phyloP scores from a whole-genome alignment of 2,888 invertebrate species.

The Brenthis ino region DNA sequence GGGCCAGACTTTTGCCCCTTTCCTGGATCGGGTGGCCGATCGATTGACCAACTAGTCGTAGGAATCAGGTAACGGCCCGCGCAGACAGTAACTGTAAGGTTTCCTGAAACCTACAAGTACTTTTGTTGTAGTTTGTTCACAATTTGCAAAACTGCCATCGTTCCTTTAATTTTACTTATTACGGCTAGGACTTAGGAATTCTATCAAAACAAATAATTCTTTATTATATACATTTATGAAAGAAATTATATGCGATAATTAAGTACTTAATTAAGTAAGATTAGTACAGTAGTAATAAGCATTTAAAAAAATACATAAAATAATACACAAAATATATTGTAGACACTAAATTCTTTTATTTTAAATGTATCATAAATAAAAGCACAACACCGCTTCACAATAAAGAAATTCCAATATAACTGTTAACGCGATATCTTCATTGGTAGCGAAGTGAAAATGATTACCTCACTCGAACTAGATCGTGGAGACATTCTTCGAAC shows the following conservation, averaged over 20 bases:
- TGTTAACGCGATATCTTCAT: constrained; percentile 53
- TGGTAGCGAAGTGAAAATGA: constrained; percentile 69
- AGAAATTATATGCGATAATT: too few species aligned
- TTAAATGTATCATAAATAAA: background rate
- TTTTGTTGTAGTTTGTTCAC: constrained; percentile 62
- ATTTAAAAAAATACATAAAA: too few species aligned
- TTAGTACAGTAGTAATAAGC: too few species aligned
- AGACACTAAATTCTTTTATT: background rate
- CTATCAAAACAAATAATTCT: too few species aligned
- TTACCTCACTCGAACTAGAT: constrained; percentile 68
- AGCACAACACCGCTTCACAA: background rate
- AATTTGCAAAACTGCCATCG: constrained; percentile 43
- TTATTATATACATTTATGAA: too few species aligned
- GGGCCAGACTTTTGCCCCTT: constrained; percentile 25
- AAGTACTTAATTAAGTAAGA: too few species aligned
- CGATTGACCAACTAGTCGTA: constrained; percentile 40
- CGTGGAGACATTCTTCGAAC: constrained; percentile 62
- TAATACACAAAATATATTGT: background rate
- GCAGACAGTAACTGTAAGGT: constrained; percentile 63
- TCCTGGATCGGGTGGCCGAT: constrained; percentile 36
- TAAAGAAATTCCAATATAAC: constrained; percentile 45
- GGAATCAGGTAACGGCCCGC: constrained; percentile 48
- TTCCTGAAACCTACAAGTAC: constrained; percentile 72
- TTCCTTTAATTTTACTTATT: constrained; percentile 26
- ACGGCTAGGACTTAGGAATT: too few species aligned